A percentile compares a stretch with the other conserved stretches of the same genome.
These are phyloP conservation scores for Eptatretus burgeri DNA, from an alignment of 2,113 vertebrate genomes.

Conservation along the genomic window DNA sequence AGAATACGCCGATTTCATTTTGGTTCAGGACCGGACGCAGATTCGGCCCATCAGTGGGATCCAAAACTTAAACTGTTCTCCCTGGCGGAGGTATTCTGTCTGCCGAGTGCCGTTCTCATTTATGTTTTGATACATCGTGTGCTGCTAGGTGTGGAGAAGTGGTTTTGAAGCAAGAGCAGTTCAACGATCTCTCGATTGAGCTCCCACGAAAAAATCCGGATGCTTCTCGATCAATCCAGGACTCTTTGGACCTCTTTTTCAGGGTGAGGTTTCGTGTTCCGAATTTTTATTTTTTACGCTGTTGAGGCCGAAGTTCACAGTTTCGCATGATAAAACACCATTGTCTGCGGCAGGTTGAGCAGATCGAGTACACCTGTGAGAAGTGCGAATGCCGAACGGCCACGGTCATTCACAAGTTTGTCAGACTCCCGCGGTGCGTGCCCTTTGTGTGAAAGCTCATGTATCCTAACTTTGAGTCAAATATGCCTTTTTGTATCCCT, in stretches of 20 bases:
- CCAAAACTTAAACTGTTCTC: no score
- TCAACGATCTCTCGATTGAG: constrained; percentile 90
- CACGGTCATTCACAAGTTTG: constrained; percentile 75
- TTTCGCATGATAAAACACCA: neutral
- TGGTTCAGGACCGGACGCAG: no score
- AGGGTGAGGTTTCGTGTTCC: constrained; percentile 21
- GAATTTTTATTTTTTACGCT: neutral
- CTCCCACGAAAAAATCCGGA: constrained; percentile 57
- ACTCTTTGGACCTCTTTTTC: constrained; percentile 90
- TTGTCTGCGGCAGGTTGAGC: constrained; percentile 33
- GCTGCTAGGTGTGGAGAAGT: constrained; percentile 50
- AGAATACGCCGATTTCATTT: no score
- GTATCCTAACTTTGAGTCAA: no score
- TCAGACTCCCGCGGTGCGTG: constrained; percentile 54
- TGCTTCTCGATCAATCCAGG: constrained; percentile 60
- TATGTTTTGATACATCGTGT: neutral
- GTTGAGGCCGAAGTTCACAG: no score
- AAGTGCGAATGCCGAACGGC: constrained; percentile 72
- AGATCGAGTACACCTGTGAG: constrained; percentile 91
- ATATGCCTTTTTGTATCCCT: no score
- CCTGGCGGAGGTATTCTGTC: no score
- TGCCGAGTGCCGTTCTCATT: no score
- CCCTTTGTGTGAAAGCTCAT: no score
- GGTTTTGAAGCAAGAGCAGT: constrained; percentile 69
- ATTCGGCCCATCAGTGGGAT: no score